phyloP scores from a whole-genome alignment of 2,113 vertebrate species.

The Eudyptes chrysolophus region DNA sequence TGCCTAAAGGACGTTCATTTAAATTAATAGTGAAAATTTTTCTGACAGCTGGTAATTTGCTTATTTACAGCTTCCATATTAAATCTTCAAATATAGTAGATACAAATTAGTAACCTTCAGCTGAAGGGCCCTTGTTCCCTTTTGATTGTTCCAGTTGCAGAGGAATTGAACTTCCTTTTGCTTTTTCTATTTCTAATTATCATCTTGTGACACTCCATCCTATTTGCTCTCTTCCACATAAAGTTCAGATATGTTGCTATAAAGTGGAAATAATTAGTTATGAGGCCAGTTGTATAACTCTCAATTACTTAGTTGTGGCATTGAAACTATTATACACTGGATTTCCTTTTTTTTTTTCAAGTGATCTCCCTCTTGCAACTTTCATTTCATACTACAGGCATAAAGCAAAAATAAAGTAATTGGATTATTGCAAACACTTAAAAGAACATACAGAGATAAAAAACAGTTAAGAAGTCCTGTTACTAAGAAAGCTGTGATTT shows the following conservation, averaged over 20 bases:
- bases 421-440: not conserved
- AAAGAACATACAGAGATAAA: not conserved
- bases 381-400: not conserved
- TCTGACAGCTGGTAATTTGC: conserved; percentile 68
- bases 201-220: not conserved
- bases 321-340: not conserved
- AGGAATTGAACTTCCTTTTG: not conserved
- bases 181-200: not conserved
- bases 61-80: conserved; percentile 70
- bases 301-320: not conserved
- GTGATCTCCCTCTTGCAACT: not conserved
- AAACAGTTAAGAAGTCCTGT: not conserved
- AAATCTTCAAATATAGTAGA: conserved; percentile 24
- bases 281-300: not conserved
- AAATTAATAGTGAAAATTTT: conserved; percentile 58
- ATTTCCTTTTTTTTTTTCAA: not conserved
- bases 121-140: not conserved
- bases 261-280: not conserved
- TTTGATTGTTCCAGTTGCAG: not conserved
- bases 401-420: not conserved
- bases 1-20: conserved; percentile 48
- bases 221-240: not conserved
- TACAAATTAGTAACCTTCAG: conserved; percentile 38
- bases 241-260: not conserved
- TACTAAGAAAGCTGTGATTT: not conserved